Conservation (phyloP, 2,797 vertebrate species). For the Anguilla obscura region DNA sequence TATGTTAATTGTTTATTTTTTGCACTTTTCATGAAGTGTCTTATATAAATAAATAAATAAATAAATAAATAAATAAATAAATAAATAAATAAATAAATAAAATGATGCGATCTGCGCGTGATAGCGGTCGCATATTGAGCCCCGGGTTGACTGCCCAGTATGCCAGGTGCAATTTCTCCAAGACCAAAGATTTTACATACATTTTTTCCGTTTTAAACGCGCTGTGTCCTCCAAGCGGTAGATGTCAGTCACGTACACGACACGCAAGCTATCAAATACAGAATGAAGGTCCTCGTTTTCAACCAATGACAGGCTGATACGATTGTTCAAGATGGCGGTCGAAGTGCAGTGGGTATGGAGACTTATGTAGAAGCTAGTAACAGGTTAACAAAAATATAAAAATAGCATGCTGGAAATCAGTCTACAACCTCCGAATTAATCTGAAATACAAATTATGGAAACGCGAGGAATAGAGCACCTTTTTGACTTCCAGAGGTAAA, state of each 20-base stretch:
- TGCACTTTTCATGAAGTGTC: too few species aligned
- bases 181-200: too few species aligned
- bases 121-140: too few species aligned
- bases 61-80: too few species aligned
- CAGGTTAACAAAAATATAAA: conserved; percentile 18
- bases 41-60: too few species aligned
- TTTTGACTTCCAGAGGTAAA: conserved; percentile 81
- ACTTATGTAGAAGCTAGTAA: conserved; percentile 2
- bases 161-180: too few species aligned
- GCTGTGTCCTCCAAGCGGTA: conserved; percentile 14
- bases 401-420: conserved; percentile 39
- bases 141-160: too few species aligned
- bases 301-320: conserved; percentile 27
- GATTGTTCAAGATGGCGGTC: conserved; percentile 30
- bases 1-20: too few species aligned
- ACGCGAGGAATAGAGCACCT: conserved; percentile 73
- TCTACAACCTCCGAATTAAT: conserved; percentile 10
- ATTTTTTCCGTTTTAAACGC: neutral
- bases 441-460: conserved; percentile 63
- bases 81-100: too few species aligned
- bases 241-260: conserved; percentile 2
- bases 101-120: too few species aligned
- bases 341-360: conserved; percentile 15
- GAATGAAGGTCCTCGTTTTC: neutral
- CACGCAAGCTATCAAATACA: neutral